Evolutionary conservation across 2,113 vertebrate species (phyloP).

Genomic region (Cichladusa arquata): DNA sequence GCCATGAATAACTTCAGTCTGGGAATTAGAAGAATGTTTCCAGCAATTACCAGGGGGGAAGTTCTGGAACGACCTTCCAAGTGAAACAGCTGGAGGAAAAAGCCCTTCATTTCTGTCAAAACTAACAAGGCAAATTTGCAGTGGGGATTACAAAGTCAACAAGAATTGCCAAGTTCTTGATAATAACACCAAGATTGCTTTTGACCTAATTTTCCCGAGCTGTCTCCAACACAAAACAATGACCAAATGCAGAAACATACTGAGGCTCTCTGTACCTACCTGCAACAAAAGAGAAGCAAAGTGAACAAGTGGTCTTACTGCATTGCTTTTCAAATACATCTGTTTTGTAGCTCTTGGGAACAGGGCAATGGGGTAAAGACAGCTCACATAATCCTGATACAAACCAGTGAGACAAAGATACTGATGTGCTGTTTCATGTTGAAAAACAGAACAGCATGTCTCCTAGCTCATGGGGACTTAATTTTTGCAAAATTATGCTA

Average conservation of each 20-base stretch:
- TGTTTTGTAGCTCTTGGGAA: neutral
- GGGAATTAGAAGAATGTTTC: conserved; percentile 39
- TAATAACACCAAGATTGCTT: neutral
- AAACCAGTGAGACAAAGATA: neutral
- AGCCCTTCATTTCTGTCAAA: neutral
- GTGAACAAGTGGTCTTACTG: neutral
- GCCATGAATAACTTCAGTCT: conserved; percentile 15
- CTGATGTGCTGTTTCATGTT: neutral
- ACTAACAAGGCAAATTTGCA: neutral
- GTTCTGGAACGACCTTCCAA: conserved; percentile 8
- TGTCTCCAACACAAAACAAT: neutral
- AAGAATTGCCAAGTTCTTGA: neutral
- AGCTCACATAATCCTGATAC: neutral
- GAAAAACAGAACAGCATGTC: neutral
- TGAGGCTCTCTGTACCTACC: neutral
- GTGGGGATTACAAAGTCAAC: neutral
- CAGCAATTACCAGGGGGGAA: neutral
- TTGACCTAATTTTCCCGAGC: neutral
- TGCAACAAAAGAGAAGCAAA: neutral
- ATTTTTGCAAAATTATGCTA: neutral
- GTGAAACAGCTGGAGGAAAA: conserved; percentile 9
- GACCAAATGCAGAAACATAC: neutral
- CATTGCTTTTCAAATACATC: neutral
- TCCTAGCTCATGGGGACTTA: neutral
- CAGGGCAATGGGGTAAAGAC: neutral